Base-by-base conservation (phyloP, 2,797 vertebrate genomes). In the Trachops cirrhosus region DNA sequence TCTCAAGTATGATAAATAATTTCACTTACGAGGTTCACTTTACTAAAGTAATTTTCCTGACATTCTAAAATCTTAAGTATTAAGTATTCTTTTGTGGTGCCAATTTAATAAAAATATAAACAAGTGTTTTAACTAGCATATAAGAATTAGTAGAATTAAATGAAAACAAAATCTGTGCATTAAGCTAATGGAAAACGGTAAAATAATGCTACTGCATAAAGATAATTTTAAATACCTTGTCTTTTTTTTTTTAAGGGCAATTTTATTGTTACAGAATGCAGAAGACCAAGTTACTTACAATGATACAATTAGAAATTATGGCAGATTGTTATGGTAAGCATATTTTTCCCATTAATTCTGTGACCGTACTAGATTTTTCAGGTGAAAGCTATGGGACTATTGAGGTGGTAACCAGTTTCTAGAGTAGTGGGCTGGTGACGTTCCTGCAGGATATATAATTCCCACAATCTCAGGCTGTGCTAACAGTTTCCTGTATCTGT, bases 301-400 rank as follows among this genome's bases (percentile, higher is more conserved):
- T 48, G 98, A 97, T 96, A 98, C 99, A 97, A 93, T 99, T 80
- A 98, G 99, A 96, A 98, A 99, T 98, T 99, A 99, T 46, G 99
- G 99, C 75, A 99, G 99, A 80, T 98, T 99, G 54, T 98, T 99
- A 73, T 99, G 99, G 99, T 99, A 99, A 98, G 98, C 86, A 22
- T 77, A 4, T 48, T 34, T 90, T 64, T 22, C 29, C 68, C 48
- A n/a, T 54, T 87, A 80, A 50, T 91, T 93, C 46, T 75, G 1
- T 84, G 75, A 84, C 5, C 67, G 24, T 92, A 1, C 68, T 86
- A 41, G 18, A n/a, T 79, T 77, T 97, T 80, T 92, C 59, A 86
- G 59, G 32, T 73, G 71, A 93, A 73, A 86, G 37, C 59, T 21
- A 0, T 92, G 32, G 64, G 8, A 34, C 44, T 86, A 8, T 3